Base-by-base conservation (phyloP, 2,888 invertebrate species). In the Tipula lateralis region DNA sequence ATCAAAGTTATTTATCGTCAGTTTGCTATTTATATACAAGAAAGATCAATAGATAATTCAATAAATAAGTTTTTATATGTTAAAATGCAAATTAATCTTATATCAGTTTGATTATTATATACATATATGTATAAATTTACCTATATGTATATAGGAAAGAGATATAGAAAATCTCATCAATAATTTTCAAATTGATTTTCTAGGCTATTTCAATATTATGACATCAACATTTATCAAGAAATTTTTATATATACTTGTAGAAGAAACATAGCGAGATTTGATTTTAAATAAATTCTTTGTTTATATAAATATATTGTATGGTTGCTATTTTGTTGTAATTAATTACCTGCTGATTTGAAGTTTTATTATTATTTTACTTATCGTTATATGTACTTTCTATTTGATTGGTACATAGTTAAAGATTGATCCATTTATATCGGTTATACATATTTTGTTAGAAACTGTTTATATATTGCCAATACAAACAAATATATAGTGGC, bases 51-150 rank as follows among this genome's bases (percentile, higher is more conserved):
- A 66, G 66, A 66, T 66, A 66, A 66, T 6, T 66, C 66, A 66
- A 66, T 66, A 66, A 66, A 66, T 66, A 66, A 66, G 24, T 66
- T 24, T 19, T 24, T 66, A 24, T 66, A 66, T 66, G 66, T 24
- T 66, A 66, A 66, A 66, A 66, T 66, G 66, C 66, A 66, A 66
- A 66, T 66, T 66, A 66, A 66, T 66, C 66, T 24, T 66, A 24
- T 66, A 24, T 7, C 66, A 24, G n/a, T 66, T 66, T 66, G 66
- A 66, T 24, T 66, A 66, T 66, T 44, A 66, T 66, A 6, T 50
- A 50, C 6, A 16, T 16, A 16, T 50, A 39, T 13, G 39, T 13
- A 36, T 36, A 7, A n/a, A n/a, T n/a, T n/a, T n/a, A n/a, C n/a
- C n/a, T 36, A 36, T 36, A 16, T 16, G 5, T 44, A 44, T 44